These are phyloP conservation scores for Halictus ligatus DNA, from an alignment of 2,888 invertebrate species.

Conservation along the genomic window DNA sequence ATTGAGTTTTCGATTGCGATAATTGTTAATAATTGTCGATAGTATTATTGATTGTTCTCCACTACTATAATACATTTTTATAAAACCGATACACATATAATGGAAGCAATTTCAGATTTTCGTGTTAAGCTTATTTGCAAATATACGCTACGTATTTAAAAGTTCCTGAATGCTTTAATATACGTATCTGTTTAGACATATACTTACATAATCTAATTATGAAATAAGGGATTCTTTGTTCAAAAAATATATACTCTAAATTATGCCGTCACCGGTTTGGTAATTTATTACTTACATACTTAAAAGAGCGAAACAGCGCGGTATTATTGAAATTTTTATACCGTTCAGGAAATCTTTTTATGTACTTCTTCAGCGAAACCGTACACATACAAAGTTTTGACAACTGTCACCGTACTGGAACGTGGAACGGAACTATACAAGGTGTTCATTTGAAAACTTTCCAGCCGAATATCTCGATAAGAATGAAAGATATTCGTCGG, in stretches of 20 bases:
- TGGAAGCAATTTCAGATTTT: background rate
- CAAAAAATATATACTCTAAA: background rate
- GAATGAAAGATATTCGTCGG: too few relatives aligned
- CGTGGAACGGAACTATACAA: background rate
- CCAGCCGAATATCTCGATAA: too few relatives aligned
- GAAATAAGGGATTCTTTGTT: background rate
- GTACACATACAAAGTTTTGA: background rate
- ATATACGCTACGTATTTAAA: background rate
- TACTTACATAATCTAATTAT: background rate
- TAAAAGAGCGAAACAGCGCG: background rate
- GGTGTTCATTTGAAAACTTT: too few relatives aligned
- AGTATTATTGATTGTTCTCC: background rate
- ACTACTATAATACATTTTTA: background rate
- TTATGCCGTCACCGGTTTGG: too few relatives aligned
- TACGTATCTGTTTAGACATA: background rate
- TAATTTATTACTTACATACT: background rate
- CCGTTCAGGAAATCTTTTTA: background rate
- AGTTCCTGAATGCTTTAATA: background rate
- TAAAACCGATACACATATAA: background rate
- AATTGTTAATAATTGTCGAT: background rate
- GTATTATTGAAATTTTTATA: background rate
- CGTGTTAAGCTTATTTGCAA: background rate
- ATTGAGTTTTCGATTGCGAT: background rate
- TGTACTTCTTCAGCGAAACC: background rate
- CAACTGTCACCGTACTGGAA: background rate